Percentiles rank a stretch among this genome's conserved stretches.
Evolutionary conservation across 2,888 invertebrate genomes (phyloP).

Genomic region (Iphiclides podalirius): DNA sequence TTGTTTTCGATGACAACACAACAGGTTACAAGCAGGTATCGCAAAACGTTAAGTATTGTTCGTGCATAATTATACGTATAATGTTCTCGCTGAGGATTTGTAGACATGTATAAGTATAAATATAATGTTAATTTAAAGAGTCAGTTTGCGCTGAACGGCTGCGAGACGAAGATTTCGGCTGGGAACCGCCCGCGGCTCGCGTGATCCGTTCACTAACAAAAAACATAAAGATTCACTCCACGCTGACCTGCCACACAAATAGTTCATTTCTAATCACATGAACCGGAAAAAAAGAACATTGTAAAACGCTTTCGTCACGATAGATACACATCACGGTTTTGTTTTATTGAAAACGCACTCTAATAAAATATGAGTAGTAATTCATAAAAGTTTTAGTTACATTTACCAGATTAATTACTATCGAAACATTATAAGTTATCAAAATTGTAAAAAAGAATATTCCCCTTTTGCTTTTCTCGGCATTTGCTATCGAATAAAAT

Average conservation of each 20-base stretch:
- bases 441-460: no score
- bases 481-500: no score
- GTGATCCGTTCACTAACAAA: conserved; percentile 42
- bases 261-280: conserved; percentile 13
- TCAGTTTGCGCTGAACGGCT: conserved; percentile 46
- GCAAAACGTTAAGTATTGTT: conserved; percentile 23
- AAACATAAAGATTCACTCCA: conserved; percentile 47
- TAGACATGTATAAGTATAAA: conserved; percentile 23
- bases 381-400: not conserved
- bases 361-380: not conserved
- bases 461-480: no score
- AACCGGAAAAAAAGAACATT: conserved; percentile 8
- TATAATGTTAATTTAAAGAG: conserved; percentile 40
- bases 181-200: conserved; percentile 57
- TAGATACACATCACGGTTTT: conserved; percentile 2
- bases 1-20: conserved; percentile 21
- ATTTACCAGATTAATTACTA: no score
- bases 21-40: conserved; percentile 9
- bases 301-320: conserved; percentile 9
- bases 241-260: conserved; percentile 28
- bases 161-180: conserved; percentile 51
- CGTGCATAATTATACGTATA: conserved; percentile 23
- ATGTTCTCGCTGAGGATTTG: conserved; percentile 28
- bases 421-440: no score
- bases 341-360: not conserved